Evolutionary conservation across 2,888 invertebrate species (phyloP), one percentile per base, ranked within the genome.

Genomic region (Sarcophaga variegata): DNA sequence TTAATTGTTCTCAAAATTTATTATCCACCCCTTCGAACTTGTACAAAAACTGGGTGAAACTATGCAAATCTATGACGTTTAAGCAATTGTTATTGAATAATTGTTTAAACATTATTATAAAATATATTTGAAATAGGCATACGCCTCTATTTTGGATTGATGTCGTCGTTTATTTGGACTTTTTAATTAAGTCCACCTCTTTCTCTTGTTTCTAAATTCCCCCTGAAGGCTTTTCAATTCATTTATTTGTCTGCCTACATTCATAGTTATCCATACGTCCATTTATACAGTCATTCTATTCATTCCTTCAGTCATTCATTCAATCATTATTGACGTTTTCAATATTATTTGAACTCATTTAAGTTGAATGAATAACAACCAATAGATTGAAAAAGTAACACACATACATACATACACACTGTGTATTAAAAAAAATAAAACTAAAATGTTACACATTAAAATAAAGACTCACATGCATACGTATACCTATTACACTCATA

Each of bases 1-100:
- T 70, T 54, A 59, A 82, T 82, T 45, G 63, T 11, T 82, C 20
- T 54, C 12, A 59, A 6, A 37, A 81, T 76, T 82, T 63, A 70
- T 70, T 81, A 72, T 69, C 14, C 47, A 27, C 62, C 14, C 72
- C 11, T 71, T 10, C 4, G 2, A 5, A n/a, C n/a, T 10, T 14
- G 1, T 12, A 4, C 6, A 17, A 20, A 1, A 20, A 25, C 5
- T 25, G 12, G 4, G 47, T 27, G 0, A 47, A 75, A 75, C 49
- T 54, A 54, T 37, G 27, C 27, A 47, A 14, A 47, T 47, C 20
- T 22, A 47, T 8, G 4, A 10, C 54, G 62, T 4, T 27, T 75
- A 45, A 45, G n/a, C 67, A 11, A 17, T 60, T 60, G 5, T 59
- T 22, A n/a, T 69, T 14, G 17, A 54, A 69, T 64, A 70, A 75